Conservation (phyloP, 2,888 invertebrate genomes). For the Liodrosophila aerea region DNA sequence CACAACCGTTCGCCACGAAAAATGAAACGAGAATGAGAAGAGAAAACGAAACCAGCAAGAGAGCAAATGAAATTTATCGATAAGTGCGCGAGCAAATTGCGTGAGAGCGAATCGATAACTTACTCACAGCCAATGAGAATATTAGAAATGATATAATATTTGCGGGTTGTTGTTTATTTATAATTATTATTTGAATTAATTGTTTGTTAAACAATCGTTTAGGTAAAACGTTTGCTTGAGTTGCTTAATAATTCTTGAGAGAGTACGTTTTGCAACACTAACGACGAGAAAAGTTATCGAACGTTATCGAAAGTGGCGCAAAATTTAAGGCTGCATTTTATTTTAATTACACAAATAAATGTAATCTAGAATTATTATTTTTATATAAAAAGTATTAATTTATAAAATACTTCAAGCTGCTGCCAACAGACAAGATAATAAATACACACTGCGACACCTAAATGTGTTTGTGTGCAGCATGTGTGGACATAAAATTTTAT, state of each 20-base stretch:
- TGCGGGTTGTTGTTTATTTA: not conserved
- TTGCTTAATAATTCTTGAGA: slow-evolving; percentile 6
- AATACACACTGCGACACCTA: no score
- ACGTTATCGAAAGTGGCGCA: slow-evolving; percentile 31
- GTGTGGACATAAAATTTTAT: slow-evolving; percentile 25
- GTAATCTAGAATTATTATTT: no score
- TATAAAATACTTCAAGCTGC: no score
- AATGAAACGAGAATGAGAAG: slow-evolving; percentile 38
- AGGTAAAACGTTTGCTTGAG: not conserved
- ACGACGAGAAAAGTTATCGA: not conserved
- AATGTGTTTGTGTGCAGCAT: no score
- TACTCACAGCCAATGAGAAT: not conserved
- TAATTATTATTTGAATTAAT: not conserved
- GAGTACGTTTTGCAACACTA: slow-evolving; percentile 38
- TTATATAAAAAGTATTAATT: no score
- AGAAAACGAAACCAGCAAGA: not conserved
- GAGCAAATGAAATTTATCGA: slow-evolving; percentile 19
- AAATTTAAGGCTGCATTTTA: slow-evolving; percentile 7
- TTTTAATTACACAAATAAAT: not conserved
- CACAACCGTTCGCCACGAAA: slow-evolving; percentile 36
- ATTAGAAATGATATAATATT: not conserved
- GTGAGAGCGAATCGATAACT: slow-evolving; percentile 4
- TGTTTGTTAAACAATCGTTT: no score
- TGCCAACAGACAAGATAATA: no score
- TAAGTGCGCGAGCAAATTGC: slow-evolving; percentile 14